Percentiles rank a stretch among this genome's conserved stretches.
Evolutionary conservation across 2,113 vertebrate genomes (phyloP).

Genomic region (Gadus macrocephalus): DNA sequence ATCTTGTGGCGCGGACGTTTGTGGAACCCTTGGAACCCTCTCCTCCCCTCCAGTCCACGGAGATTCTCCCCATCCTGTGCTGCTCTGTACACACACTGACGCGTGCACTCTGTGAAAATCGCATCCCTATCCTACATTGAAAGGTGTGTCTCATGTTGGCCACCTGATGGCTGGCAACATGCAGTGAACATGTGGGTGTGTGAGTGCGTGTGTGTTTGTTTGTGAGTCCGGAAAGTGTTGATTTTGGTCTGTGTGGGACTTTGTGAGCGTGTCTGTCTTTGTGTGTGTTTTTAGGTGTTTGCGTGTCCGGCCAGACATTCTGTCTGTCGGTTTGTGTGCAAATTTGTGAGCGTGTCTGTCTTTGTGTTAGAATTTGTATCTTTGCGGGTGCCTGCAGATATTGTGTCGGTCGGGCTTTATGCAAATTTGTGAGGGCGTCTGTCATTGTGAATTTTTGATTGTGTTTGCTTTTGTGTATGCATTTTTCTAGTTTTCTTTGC

Average conservation of each 20-base stretch:
- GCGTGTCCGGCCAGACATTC: neutral
- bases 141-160: no score
- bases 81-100: no score
- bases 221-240: no score
- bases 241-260: neutral
- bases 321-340: constrained; percentile 2
- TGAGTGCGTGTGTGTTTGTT: neutral
- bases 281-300: neutral
- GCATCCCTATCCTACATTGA: no score
- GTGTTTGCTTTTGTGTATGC: neutral
- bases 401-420: neutral
- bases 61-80: no score
- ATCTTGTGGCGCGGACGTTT: no score
- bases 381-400: neutral
- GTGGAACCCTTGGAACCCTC: no score
- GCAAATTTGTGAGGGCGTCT: neutral
- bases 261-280: neutral
- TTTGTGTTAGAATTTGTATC: constrained; percentile 9
- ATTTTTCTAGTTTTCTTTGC: neutral
- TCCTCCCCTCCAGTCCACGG: no score
- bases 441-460: neutral
- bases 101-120: no score
- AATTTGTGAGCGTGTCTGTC: constrained; percentile 3
- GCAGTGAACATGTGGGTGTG: neutral
- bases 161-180: no score